Evolutionary conservation across 2,113 vertebrate species (phyloP), one percentile per base, ranked within the genome.

Genomic region (Thalassarche chlororhynchos): DNA sequence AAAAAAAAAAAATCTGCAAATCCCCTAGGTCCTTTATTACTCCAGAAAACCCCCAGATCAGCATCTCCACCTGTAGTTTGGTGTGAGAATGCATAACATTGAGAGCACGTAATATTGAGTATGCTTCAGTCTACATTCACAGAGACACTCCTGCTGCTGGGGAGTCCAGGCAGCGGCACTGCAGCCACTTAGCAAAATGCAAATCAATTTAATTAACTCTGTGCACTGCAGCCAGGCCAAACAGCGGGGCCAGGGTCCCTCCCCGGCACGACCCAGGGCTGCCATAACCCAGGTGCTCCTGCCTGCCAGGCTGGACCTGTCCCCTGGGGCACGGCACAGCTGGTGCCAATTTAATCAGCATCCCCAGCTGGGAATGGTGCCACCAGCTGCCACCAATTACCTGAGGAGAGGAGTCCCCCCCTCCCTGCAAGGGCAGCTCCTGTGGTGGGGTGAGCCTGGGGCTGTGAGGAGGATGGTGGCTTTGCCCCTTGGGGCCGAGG

Each of bases 231-330:
- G 16, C n/a, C 21, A 2, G 60, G 75, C 32, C 40, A 8, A 49
- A 14, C 17, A 26, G 49, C 40, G 19, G 29, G 9, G 1, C 19
- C 66, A 36, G 31, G 28, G 14, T 38, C n/a, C 28, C 15, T 15
- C 25, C 24, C 34, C 0, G 1, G n/a, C 72, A 32, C 0, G 0
- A 6, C 25, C 18, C 0, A 0, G 28, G 25, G 38, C 18, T 64
- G 62, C 51, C n/a, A 5, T 28, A 14, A 14, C 28, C 46, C 21
- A 7, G 8, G 7, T 12, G 1, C 29, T 57, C 21, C 36, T 15
- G 23, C 17, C 15, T 28, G 31, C 70, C 6, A 5, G 74, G 38
- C 69, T 29, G 17, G 62, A 10, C 12, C 34, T 14, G 1, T 6
- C 9, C 18, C 23, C 2, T 3, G 29, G 42, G 52, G 5, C 34